phyloP scores from a whole-genome alignment of 2,888 invertebrate species.

The Tetropium fuscum region DNA sequence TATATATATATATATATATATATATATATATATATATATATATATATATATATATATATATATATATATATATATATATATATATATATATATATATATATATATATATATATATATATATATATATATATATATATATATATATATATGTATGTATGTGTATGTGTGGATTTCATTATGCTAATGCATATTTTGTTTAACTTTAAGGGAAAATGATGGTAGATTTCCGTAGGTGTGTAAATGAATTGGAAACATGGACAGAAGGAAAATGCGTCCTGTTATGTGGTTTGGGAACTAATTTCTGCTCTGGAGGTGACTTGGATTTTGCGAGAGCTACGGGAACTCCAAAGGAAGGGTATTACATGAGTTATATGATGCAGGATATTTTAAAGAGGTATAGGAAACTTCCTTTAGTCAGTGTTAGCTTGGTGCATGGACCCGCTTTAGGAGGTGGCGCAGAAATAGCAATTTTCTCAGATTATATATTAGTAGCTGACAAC shows the following conservation, averaged over 20 bases:
- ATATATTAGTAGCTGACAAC: slow-evolving; percentile 53
- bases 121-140: no score
- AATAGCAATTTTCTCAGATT: slow-evolving; percentile 56
- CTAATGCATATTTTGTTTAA: no score
- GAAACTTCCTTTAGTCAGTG: slow-evolving; percentile 15
- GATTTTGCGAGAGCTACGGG: slow-evolving; percentile 52
- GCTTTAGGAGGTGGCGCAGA: slow-evolving; percentile 59
- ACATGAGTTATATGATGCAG: slow-evolving; percentile 56
- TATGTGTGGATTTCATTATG: no score
- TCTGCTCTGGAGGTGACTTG: slow-evolving; percentile 60
- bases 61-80: no score
- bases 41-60: no score
- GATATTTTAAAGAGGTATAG: slow-evolving; percentile 49
- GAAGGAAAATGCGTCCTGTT: slow-evolving; percentile 58
- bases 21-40: no score
- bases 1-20: no score
- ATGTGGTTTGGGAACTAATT: slow-evolving; percentile 53
- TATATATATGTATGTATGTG: no score
- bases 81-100: no score
- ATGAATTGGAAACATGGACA: slow-evolving; percentile 54
- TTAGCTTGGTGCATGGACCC: slow-evolving; percentile 54
- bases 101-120: no score
- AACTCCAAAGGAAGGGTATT: slow-evolving; percentile 49
- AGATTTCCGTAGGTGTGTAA: slow-evolving; percentile 53
- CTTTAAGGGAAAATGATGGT: slow-evolving; percentile 59